phyloP scores from a whole-genome alignment of 2,797 vertebrate species.

The Acipenser oxyrinchus region DNA sequence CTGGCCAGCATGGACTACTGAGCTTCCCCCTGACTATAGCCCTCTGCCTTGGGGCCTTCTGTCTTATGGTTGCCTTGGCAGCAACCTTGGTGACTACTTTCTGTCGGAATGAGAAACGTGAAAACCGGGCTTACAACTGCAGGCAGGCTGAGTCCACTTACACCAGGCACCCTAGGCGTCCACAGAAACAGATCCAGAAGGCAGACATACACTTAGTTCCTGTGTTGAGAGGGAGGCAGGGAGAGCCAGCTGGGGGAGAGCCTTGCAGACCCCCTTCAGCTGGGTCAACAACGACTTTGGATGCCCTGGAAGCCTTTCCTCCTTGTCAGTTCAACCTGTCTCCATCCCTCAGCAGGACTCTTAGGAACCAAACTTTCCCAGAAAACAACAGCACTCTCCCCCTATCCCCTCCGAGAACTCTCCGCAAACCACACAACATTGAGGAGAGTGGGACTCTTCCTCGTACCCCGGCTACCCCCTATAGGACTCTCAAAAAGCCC shows the following conservation, averaged over 20 bases:
- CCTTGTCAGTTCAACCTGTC: conserved; percentile 36
- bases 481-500: conserved; percentile 44
- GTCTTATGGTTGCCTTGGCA: conserved; percentile 62
- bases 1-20: conserved; percentile 44
- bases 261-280: too few relatives aligned
- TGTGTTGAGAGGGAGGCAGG: conserved; percentile 62
- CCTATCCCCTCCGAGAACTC: conserved; percentile 38
- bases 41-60: conserved; percentile 67
- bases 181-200: conserved; percentile 84
- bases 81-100: conserved; percentile 69
- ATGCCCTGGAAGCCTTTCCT: background rate
- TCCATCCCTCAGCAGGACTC: conserved; percentile 43
- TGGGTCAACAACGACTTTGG: background rate
- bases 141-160: conserved; percentile 82
- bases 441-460: conserved; percentile 44
- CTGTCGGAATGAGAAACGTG: conserved; percentile 73
- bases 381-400: conserved; percentile 34
- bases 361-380: conserved; percentile 61
- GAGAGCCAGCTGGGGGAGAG: conserved; percentile 36
- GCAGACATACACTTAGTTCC: conserved; percentile 84
- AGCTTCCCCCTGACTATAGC: conserved; percentile 64
- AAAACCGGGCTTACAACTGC: conserved; percentile 84
- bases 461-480: conserved; percentile 38
- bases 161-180: conserved; percentile 76
- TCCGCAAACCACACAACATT: conserved; percentile 54